phyloP scores from a whole-genome alignment of 2,888 invertebrate species.

The Drosophila subsilvestris region DNA sequence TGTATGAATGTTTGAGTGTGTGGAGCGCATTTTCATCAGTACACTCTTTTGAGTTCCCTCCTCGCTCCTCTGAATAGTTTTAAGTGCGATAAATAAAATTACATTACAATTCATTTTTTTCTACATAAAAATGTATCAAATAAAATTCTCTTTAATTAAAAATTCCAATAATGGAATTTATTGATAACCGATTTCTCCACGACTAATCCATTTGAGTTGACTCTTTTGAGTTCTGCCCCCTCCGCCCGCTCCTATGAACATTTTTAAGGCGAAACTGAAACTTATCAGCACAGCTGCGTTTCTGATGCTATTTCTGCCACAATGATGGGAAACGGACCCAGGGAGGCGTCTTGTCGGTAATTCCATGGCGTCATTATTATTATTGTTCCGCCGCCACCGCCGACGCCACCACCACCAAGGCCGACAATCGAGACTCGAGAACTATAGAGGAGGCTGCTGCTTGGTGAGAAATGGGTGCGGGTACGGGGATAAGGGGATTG shows the following conservation, averaged over 20 bases:
- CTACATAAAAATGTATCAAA: too few species aligned
- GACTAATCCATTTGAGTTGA: constrained; percentile 20
- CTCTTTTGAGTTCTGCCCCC: constrained; percentile 3
- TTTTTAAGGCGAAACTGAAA: constrained; percentile 10
- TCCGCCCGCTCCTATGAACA: background rate
- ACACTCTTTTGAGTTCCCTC: too few species aligned
- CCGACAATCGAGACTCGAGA: constrained; percentile 1
- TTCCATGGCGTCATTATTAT: constrained; percentile 43
- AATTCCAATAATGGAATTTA: background rate
- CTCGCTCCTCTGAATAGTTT: too few species aligned
- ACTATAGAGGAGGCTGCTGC: background rate
- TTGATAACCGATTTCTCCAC: background rate
- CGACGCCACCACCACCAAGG: constrained; percentile 5
- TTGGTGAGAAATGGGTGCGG: background rate
- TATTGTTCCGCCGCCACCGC: constrained; percentile 13
- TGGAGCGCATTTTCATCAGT: too few species aligned
- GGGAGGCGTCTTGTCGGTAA: constrained; percentile 12
- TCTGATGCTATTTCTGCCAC: constrained; percentile 28
- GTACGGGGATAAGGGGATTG: background rate
- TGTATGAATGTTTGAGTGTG: too few species aligned
- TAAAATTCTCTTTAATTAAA: too few species aligned
- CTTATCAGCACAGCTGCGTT: constrained; percentile 34
- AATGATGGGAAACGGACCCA: constrained; percentile 23
- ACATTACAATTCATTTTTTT: too few species aligned
- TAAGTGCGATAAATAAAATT: too few species aligned